Evolutionary conservation across 2,113 vertebrate species (phyloP), one percentile per base, ranked within the genome.

Genomic region (Platichthys flesus): DNA sequence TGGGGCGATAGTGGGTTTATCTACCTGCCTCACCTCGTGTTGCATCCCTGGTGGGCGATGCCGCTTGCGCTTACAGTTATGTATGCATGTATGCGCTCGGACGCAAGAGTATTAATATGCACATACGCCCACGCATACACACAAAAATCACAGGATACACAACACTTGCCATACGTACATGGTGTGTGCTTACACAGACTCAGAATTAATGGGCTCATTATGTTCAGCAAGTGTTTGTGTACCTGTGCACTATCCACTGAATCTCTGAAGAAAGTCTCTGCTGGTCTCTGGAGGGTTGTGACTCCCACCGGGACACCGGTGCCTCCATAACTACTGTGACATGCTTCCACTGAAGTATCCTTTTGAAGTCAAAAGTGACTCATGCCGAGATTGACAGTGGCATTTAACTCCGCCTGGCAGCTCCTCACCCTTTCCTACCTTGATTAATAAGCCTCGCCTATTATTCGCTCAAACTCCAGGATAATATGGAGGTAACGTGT

Each of bases 401-500:
- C 90, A 91, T 93, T 94, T 94, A 87, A 91, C 86, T 84, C 74
- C 74, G 70, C 78, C 83, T 75, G 90, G 79, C 90, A 91, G 90
- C 80, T 80, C 85, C 81, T 86, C 84, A 83, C 79, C 86, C 88
- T 91, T 85, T 90, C 76, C 72, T 79, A 82, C 87, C 83, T 89
- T 91, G 80, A 93, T 92, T 92, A 93, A 91, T 92, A 88, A 87
- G 81, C 70, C 78, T 88, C 89, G 83, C 69, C 31, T 31, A 31
- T 89, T 91, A 93, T 91, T 89, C 79, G 23, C 87, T 89, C 83
- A 85, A 85, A 88, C 78, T 73, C 79, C 71, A 63, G 79, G 7
- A 85, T 91, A 91, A 90, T 92, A 79, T 82, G 81, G 85, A 89
- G 92, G 93, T 90, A 92, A 92, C 91, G 87, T 91, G 92, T 93